Base-by-base conservation (phyloP, 2,888 invertebrate species). In the Clitarchus hookeri region DNA sequence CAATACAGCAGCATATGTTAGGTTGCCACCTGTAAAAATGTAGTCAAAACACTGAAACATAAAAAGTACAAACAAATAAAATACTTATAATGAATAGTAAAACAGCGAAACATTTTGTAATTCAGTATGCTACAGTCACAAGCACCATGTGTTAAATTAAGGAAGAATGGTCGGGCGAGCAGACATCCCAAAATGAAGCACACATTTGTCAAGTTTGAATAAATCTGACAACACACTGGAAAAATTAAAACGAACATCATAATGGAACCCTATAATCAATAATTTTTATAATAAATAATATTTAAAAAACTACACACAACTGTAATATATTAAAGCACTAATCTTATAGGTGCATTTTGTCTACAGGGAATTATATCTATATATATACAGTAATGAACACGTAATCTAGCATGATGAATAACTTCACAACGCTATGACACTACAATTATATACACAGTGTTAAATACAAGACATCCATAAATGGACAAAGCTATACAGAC, bases 401-500 rank as follows among this genome's bases (percentile, higher is more conserved):
- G n/a, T 65, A 65, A 65, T 19, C 65, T 65, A 65, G 19, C 65
- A 23, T 65, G 16, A 65, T 65, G 48, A 48, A 48, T 65, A 65
- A 65, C n/a, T 65, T 65, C 65, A 65, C 65, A 23, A 65, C n/a
- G 8, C 65, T 65, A 65, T 23, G 16, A 65, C 16, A n/a, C n/a
- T 65, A 65, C 65, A 3, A 65, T 1, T 65, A 65, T 65, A 23
- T 65, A 65, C n/a, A 65, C 65, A 65, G 16, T n/a, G 65, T 65
- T 65, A n/a, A 65, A 65, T 65, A 65, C 65, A 65, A 65, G 65
- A 65, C 65, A 65, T 65, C 65, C 65, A 65, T 65, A 65, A 65
- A 65, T 65, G 65, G 65, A 65, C 65, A 65, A 65, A 65, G 65
- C 65, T 65, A 65, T 65, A 65, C 65, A 65, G 23, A 23, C n/a